These are phyloP conservation scores for Drepana arcuata DNA, from an alignment of 1,140 invertebrate species.

Conservation along the genomic window DNA sequence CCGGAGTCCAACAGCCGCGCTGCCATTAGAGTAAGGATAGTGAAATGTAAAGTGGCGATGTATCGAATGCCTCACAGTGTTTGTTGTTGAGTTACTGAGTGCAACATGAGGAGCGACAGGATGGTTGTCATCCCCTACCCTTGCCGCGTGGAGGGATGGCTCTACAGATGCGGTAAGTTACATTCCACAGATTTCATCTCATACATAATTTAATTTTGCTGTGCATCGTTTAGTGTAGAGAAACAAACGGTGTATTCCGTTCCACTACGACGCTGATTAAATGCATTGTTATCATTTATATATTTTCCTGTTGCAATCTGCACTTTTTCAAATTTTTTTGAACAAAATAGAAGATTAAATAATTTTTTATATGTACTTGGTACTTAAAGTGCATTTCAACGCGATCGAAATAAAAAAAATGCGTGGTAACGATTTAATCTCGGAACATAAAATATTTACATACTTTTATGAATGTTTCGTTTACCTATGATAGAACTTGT, in stretches of 20 bases:
- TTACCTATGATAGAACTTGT: no score
- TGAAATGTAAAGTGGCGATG: conserved; percentile 42
- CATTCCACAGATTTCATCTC: no score
- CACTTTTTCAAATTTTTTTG: not conserved
- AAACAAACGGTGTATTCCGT: no score
- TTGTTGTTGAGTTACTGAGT: conserved; percentile 31
- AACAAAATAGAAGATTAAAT: not conserved
- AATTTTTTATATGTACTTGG: not conserved
- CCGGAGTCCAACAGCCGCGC: conserved; percentile 17
- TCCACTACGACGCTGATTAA: no score
- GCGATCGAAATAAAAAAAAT: no score
- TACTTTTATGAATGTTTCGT: no score
- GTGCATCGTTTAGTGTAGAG: no score
- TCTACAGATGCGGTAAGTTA: conserved; percentile 80
- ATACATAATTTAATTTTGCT: no score
- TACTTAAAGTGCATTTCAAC: no score
- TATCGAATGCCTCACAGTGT: conserved; percentile 23
- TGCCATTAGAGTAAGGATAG: conserved; percentile 20
- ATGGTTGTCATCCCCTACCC: conserved; percentile 69
- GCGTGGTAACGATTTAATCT: no score
- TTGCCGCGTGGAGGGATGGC: conserved; percentile 80
- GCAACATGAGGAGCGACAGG: conserved; percentile 47
- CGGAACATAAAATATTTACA: no score
- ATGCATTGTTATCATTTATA: no score
- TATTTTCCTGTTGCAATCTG: conserved; percentile 5